Percentiles rank a stretch among this genome's conserved stretches.
These are phyloP conservation scores for Guaruba guarouba DNA, from an alignment of 2,113 vertebrate species.

Conservation along the genomic window DNA sequence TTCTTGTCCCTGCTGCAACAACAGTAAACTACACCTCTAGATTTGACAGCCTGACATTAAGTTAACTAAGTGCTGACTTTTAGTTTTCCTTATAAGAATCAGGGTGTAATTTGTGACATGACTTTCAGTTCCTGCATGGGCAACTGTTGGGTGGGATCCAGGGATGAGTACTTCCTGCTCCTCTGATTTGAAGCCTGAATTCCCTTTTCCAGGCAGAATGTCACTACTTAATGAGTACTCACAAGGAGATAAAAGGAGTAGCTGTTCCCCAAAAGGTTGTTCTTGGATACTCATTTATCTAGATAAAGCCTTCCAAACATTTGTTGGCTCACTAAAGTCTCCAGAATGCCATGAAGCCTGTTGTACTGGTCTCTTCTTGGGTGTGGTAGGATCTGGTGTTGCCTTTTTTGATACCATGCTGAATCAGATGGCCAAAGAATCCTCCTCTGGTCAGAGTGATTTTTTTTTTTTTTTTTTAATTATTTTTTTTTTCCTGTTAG, in stretches of 20 bases:
- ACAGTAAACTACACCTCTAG: not conserved
- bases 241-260: not conserved
- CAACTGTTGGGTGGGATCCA: not conserved
- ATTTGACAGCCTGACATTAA: not conserved
- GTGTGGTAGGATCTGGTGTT: not conserved
- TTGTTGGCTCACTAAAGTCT: not conserved
- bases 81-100: not conserved
- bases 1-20: not conserved
- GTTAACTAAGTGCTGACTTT: not conserved
- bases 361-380: not conserved
- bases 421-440: not conserved
- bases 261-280: not conserved
- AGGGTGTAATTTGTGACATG: constrained; percentile 25
- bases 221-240: not conserved
- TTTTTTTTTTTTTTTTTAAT: too few species aligned
- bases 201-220: not conserved
- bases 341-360: not conserved
- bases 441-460: not conserved
- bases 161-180: not conserved
- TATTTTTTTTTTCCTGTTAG: not conserved
- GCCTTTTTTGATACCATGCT: too few species aligned
- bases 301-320: not conserved
- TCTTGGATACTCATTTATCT: not conserved
- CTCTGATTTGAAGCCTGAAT: not conserved
- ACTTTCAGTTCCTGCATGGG: not conserved